These are phyloP conservation scores for Coleophora flavipennella DNA, from an alignment of 2,888 invertebrate species.

Conservation along the genomic window DNA sequence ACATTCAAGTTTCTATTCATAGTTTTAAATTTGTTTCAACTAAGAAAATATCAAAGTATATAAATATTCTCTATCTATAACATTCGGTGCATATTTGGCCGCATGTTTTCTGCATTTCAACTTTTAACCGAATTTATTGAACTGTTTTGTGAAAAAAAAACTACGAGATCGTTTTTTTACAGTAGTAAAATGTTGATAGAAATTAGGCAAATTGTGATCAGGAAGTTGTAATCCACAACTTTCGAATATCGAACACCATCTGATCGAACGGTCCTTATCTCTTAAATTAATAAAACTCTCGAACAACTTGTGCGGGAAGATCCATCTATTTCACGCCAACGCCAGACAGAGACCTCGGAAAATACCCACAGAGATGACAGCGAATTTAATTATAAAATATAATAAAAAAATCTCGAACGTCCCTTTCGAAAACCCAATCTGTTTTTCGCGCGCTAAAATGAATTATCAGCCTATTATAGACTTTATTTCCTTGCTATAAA, in stretches of 20 bases:
- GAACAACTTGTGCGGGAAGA: conserved; percentile 39
- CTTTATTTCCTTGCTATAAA: conserved; percentile 31
- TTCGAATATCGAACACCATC: neutral
- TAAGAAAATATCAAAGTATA: no score
- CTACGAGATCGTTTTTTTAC: no score
- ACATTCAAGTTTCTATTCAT: no score
- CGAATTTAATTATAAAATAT: conserved; percentile 71
- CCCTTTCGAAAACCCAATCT: conserved; percentile 48
- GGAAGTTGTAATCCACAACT: neutral
- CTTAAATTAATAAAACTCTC: conserved; percentile 51
- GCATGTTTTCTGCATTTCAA: no score
- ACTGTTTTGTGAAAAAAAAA: no score
- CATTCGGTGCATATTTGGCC: no score
- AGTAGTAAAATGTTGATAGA: no score
- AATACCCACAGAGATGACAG: conserved; percentile 61
- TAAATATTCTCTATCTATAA: no score
- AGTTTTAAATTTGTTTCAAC: neutral
- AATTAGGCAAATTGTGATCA: neutral
- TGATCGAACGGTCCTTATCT: conserved; percentile 8
- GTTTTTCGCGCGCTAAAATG: conserved; percentile 25
- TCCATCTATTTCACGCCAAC: conserved; percentile 60
- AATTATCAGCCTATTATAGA: conserved; percentile 36
- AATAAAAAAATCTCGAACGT: conserved; percentile 62
- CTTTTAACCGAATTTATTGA: no score
- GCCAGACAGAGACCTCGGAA: conserved; percentile 55